Evolutionary conservation across 1,140 invertebrate species (phyloP).

Genomic region (Procambarus virginalis): DNA sequence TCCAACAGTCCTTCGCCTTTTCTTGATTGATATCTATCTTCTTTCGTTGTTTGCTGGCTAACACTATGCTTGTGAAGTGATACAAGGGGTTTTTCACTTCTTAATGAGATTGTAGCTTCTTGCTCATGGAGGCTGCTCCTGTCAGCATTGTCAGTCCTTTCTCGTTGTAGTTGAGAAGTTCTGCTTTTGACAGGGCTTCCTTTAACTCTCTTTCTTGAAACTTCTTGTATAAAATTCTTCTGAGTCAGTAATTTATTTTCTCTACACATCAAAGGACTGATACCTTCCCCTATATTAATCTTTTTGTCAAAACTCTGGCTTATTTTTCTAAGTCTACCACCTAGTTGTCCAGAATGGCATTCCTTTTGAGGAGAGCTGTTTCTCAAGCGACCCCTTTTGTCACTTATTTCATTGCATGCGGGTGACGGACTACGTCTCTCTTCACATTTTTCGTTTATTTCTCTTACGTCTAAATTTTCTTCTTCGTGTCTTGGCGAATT

Average conservation of each 20-base stretch:
- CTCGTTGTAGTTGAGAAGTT: neutral
- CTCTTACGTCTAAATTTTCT: neutral
- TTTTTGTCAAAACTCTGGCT: neutral
- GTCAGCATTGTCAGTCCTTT: neutral
- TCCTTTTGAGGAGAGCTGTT: neutral
- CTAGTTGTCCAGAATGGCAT: neutral
- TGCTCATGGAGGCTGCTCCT: neutral
- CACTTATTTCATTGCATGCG: neutral
- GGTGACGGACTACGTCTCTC: neutral
- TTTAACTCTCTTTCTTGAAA: neutral
- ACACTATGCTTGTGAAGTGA: neutral
- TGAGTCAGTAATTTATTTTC: neutral
- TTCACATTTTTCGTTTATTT: neutral
- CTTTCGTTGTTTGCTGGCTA: neutral
- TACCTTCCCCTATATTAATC: conserved; percentile 6
- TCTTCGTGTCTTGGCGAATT: neutral
- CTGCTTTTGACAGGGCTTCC: neutral
- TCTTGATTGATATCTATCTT: neutral
- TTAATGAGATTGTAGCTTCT: neutral
- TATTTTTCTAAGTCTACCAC: neutral
- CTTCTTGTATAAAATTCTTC: neutral
- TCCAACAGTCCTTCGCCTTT: neutral
- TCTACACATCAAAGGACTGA: conserved; percentile 25
- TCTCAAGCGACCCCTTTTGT: neutral
- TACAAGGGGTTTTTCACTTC: neutral